A percentile compares a stretch with the other conserved stretches of the same genome.
These are phyloP conservation scores for Vipera latastei DNA, from an alignment of 2,797 vertebrate species.

Conservation along the genomic window DNA sequence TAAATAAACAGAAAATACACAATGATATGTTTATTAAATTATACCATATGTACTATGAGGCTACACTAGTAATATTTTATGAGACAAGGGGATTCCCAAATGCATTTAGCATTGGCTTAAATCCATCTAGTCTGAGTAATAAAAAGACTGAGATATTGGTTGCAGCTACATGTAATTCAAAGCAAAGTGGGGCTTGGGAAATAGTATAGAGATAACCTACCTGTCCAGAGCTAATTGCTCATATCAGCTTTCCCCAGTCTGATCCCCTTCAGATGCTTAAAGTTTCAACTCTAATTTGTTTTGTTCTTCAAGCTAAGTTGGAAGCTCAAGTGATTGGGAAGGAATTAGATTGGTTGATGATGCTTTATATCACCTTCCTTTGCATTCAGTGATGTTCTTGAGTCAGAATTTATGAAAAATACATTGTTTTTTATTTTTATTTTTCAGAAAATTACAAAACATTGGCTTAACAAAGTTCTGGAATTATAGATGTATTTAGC, in stretches of 20 bases:
- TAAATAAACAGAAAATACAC: not conserved
- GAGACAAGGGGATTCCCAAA: not conserved
- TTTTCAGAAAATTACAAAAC: not conserved
- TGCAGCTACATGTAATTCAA: not conserved
- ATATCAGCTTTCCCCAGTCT: not conserved
- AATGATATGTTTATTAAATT: not conserved
- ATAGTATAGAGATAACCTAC: not conserved
- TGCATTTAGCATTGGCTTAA: not conserved
- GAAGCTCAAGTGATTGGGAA: not conserved
- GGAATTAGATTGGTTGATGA: not conserved
- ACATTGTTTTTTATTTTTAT: not conserved
- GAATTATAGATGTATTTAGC: rapidly evolving
- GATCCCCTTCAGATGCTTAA: not conserved
- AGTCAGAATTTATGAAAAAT: not conserved
- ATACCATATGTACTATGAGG: not conserved
- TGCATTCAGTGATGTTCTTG: not conserved
- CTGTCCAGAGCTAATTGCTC: not conserved
- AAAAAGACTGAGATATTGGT: not conserved
- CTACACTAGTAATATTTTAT: not conserved
- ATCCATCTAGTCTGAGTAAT: not conserved
- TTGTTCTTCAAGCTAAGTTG: not conserved
- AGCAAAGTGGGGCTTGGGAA: no score
- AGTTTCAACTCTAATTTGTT: not conserved
- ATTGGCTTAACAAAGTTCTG: not conserved
- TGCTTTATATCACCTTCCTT: not conserved